phyloP scores from a whole-genome alignment of 2,113 vertebrate species.

The Oreochromis aureus region DNA sequence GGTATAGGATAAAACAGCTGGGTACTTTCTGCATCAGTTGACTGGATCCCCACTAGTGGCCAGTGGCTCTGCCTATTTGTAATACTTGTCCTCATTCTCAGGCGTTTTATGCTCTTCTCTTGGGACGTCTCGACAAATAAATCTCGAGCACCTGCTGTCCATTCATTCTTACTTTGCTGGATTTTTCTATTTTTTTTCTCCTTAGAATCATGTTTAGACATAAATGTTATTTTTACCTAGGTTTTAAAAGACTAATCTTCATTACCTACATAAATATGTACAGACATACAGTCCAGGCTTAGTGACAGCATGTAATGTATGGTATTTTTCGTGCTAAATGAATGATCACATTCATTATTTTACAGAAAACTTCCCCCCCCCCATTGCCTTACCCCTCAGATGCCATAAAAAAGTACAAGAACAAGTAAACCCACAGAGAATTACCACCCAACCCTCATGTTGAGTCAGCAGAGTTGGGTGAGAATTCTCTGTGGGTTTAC shows the following conservation, averaged over 20 bases:
- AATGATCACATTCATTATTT: neutral
- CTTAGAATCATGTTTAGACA: neutral
- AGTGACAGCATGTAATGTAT: neutral
- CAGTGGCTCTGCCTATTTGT: neutral
- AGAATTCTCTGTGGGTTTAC: neutral
- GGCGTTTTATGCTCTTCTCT: neutral
- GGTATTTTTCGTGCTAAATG: neutral
- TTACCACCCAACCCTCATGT: neutral
- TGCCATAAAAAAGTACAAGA: neutral
- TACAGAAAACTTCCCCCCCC: neutral
- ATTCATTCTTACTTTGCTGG: neutral
- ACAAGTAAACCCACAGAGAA: neutral
- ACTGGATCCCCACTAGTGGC: neutral
- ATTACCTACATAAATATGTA: neutral
- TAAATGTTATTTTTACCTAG: neutral
- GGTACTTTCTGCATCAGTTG: neutral
- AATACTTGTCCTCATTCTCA: neutral
- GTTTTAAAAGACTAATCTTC: neutral
- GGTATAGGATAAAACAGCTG: neutral
- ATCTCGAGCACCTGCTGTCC: neutral
- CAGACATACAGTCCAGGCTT: neutral
- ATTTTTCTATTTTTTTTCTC: neutral
- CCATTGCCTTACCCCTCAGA: neutral
- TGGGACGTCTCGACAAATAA: conserved; percentile 4
- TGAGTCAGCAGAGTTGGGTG: neutral